phyloP scores from a whole-genome alignment of 2,888 invertebrate genomes.

The Carpatolechia fugitivella region DNA sequence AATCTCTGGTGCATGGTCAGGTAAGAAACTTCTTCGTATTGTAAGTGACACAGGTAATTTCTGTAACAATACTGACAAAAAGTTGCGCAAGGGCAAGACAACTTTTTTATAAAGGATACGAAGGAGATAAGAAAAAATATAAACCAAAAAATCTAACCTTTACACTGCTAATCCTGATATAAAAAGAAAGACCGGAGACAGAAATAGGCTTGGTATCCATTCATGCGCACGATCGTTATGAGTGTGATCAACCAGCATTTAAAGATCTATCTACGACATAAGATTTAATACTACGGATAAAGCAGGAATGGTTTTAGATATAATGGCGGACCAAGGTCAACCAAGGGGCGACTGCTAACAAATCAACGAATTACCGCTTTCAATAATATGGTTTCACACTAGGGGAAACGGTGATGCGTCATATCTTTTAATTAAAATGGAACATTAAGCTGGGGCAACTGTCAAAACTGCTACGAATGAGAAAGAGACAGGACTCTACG shows the following conservation, averaged over 20 bases:
- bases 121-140: slow-evolving; percentile 37
- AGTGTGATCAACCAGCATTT: slow-evolving; percentile 21
- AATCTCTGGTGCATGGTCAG: slow-evolving; percentile 1
- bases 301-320: slow-evolving; percentile 38
- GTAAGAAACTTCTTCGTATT: slow-evolving; percentile 9
- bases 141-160: slow-evolving; percentile 49
- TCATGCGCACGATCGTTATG: slow-evolving; percentile 62
- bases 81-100: slow-evolving; percentile 38
- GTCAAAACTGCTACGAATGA: slow-evolving; percentile 36
- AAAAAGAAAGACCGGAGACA: slow-evolving; percentile 54
- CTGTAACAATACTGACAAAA: slow-evolving; percentile 18
- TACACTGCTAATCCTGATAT: slow-evolving; percentile 54
- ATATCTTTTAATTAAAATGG: slow-evolving; percentile 75
- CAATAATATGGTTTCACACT: slow-evolving; percentile 39
- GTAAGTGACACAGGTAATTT: slow-evolving; percentile 12
- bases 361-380: slow-evolving; percentile 57
- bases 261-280: slow-evolving; percentile 31
- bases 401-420: slow-evolving; percentile 62
- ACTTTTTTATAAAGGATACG: slow-evolving; percentile 30
- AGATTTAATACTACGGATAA: slow-evolving; percentile 22
- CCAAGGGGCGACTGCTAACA: slow-evolving; percentile 60
- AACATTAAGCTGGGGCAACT: slow-evolving; percentile 57
- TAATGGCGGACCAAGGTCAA: slow-evolving; percentile 48
- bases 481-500: slow-evolving; percentile 16
- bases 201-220: slow-evolving; percentile 48